These are phyloP conservation scores for Scleropages formosus DNA, from an alignment of 2,797 vertebrate species.

Conservation along the genomic window DNA sequence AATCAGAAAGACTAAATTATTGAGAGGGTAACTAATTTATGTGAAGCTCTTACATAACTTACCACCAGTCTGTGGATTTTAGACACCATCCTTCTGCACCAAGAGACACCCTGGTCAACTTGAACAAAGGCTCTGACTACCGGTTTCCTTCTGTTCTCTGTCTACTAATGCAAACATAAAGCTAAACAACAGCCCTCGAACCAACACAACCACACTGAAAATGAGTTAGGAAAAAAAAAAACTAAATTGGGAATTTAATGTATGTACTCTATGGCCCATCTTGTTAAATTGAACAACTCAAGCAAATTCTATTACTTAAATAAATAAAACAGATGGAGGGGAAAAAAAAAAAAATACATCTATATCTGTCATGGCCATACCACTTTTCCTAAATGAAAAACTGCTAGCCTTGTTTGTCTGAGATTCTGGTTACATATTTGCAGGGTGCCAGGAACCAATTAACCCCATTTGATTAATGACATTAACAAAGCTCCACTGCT, in stretches of 20 bases:
- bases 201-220: neutral
- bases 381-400: conserved; percentile 27
- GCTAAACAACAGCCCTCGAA: neutral
- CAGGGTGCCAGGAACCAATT: neutral
- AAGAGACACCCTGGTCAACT: no score
- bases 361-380: neutral
- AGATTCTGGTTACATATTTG: neutral
- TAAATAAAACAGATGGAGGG: no score
- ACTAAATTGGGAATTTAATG: neutral
- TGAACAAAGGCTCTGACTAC: no score
- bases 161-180: no score
- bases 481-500: neutral
- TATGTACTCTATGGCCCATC: no score
- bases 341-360: no score
- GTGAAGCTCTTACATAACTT: conserved; percentile 8
- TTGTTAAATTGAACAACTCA: no score
- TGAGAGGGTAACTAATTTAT: conserved; percentile 22
- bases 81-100: no score
- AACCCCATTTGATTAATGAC: neutral
- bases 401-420: conserved; percentile 10
- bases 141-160: no score
- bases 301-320: no score
- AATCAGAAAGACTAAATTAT: conserved; percentile 19
- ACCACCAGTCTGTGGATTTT: conserved; percentile 31
- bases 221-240: neutral